Conservation (phyloP, 1,140 invertebrate genomes). For the fruit fly (Drosophila melanogaster) region Release_6_plus_ISO1_MT NT_037436.4:10941501-10942000, state of each 20-base stretch:
- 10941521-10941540: no score
- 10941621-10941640: constrained; percentile 4
- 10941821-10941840: constrained; percentile 65
- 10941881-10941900: constrained; percentile 69
- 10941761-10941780: constrained; percentile 74
- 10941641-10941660: constrained; percentile 34
- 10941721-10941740: constrained; percentile 83
- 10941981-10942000: constrained; percentile 1
- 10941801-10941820: constrained; percentile 23
- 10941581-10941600: neutral
- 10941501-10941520: neutral
- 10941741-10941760: constrained; percentile 80
- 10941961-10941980: neutral
- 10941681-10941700: constrained; percentile 38
- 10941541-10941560: neutral
- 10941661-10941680: constrained; percentile 33
- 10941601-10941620: neutral
- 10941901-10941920: constrained; percentile 15
- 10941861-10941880: constrained; percentile 81
- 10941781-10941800: constrained; percentile 50
- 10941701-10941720: constrained; percentile 66
- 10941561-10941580: neutral
- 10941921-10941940: no score
- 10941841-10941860: constrained; percentile 62
- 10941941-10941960: constrained; percentile 2